These are phyloP conservation scores for Drosophila baimaii DNA, from an alignment of 1,140 invertebrate species.

Conservation along the genomic window DNA sequence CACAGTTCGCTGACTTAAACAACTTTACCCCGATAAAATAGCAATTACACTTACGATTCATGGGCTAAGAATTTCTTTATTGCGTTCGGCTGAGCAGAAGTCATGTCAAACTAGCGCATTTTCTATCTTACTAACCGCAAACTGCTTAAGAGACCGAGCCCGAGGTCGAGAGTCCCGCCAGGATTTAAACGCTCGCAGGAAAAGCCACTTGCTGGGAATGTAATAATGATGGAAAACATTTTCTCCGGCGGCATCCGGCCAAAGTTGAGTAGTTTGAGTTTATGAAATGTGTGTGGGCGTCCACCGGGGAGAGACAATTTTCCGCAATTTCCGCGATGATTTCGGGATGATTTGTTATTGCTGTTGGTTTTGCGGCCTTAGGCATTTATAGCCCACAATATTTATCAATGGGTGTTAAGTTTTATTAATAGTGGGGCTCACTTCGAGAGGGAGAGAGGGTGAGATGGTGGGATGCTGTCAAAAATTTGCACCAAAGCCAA, in stretches of 20 bases:
- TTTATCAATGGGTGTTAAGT: constrained; percentile 74
- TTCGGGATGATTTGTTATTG: constrained; percentile 62
- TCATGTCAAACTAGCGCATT: constrained; percentile 66
- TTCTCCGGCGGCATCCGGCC: constrained; percentile 14
- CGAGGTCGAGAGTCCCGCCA: constrained; percentile 2
- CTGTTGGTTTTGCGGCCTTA: constrained; percentile 33
- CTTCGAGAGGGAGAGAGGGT: not conserved
- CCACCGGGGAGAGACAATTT: constrained; percentile 52
- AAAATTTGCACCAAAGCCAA: constrained; percentile 27
- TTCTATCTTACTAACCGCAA: constrained; percentile 75
- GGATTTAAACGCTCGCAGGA: constrained; percentile 45
- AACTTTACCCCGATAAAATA: constrained; percentile 34
- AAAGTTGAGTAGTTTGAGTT: constrained; percentile 72
- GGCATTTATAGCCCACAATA: constrained; percentile 67
- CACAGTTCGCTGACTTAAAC: constrained; percentile 2
- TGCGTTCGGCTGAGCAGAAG: constrained; percentile 32
- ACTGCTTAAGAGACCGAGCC: constrained; percentile 53
- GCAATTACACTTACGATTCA: constrained; percentile 49
- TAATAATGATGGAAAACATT: constrained; percentile 69
- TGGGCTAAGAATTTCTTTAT: constrained; percentile 55
- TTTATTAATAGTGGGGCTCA: constrained; percentile 75
- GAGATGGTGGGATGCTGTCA: constrained; percentile 16
- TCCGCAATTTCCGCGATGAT: constrained; percentile 57
- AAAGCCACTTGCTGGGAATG: constrained; percentile 67
- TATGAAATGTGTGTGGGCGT: constrained; percentile 60